These are phyloP conservation scores for Nycticebus coucang DNA, from an alignment of 2,113 vertebrate genomes.

Conservation along the genomic window DNA sequence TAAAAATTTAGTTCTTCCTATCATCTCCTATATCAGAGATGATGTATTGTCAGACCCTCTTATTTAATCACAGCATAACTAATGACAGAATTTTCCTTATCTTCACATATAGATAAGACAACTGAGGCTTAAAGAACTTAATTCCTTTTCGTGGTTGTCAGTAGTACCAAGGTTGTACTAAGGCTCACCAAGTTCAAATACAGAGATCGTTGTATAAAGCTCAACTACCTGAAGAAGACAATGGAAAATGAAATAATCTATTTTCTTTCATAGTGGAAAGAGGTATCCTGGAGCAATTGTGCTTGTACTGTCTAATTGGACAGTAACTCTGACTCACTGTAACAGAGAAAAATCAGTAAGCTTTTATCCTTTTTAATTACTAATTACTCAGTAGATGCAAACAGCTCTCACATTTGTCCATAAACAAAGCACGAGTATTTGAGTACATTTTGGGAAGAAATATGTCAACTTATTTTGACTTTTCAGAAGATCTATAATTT, in stretches of 20 bases:
- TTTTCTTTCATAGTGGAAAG: neutral
- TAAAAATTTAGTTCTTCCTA: neutral
- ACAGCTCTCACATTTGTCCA: neutral
- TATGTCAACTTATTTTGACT: neutral
- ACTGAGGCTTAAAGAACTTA: neutral
- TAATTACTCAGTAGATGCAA: neutral
- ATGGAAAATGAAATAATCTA: neutral
- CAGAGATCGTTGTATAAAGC: neutral
- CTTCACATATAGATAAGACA: neutral
- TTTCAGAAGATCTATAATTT: constrained; percentile 5
- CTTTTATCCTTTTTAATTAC: neutral
- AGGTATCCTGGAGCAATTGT: neutral
- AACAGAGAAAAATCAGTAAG: neutral
- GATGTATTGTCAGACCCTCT: neutral
- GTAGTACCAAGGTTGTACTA: neutral
- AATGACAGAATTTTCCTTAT: neutral
- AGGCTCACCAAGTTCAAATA: neutral
- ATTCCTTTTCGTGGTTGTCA: neutral
- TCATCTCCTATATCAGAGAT: neutral
- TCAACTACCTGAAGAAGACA: neutral
- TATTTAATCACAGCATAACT: neutral
- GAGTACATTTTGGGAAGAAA: neutral
- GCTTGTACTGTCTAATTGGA: neutral
- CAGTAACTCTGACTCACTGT: neutral
- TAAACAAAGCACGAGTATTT: neutral